A percentile compares a stretch with the other conserved stretches of the same genome.
phyloP scores from a whole-genome alignment of 2,888 invertebrate species.

The Aspidapion aeneum region DNA sequence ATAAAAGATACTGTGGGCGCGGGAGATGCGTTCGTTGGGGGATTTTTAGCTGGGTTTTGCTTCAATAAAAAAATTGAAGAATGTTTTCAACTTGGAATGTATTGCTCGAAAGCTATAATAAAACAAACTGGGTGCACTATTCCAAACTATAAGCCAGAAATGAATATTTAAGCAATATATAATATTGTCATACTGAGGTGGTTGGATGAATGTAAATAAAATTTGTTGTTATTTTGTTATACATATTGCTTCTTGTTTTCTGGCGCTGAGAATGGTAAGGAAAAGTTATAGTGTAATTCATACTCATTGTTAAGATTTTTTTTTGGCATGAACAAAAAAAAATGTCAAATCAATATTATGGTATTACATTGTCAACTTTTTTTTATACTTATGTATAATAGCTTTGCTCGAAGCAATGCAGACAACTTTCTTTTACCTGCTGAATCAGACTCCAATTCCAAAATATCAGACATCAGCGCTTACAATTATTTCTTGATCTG shows the following conservation, averaged over 20 bases:
- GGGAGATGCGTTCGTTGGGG: conserved; percentile 59
- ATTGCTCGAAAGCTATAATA: conserved; percentile 49
- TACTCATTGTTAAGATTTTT: too few relatives aligned
- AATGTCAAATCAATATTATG: too few relatives aligned
- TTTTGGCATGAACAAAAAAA: too few relatives aligned
- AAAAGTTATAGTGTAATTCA: too few relatives aligned
- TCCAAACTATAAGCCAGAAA: conserved; percentile 33
- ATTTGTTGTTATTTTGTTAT: too few relatives aligned
- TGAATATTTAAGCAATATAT: conserved; percentile 1
- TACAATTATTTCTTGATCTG: background rate
- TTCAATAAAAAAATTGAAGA: conserved; percentile 43
- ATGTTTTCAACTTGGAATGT: conserved; percentile 49
- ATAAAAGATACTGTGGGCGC: conserved; percentile 58
- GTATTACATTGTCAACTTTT: too few relatives aligned
- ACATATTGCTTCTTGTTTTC: too few relatives aligned
- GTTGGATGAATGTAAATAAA: too few relatives aligned
- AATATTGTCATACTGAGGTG: too few relatives aligned
- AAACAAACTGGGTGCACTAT: conserved; percentile 51
- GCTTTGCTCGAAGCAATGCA: background rate
- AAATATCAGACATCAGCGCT: background rate
- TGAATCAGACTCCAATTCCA: background rate
- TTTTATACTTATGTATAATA: too few relatives aligned
- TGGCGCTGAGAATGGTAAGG: too few relatives aligned
- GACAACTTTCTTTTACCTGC: background rate
- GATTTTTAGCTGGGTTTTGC: conserved; percentile 53